Evolutionary conservation across 2,888 invertebrate genomes (phyloP).

Genomic region (Drosophila nigricruria): DNA sequence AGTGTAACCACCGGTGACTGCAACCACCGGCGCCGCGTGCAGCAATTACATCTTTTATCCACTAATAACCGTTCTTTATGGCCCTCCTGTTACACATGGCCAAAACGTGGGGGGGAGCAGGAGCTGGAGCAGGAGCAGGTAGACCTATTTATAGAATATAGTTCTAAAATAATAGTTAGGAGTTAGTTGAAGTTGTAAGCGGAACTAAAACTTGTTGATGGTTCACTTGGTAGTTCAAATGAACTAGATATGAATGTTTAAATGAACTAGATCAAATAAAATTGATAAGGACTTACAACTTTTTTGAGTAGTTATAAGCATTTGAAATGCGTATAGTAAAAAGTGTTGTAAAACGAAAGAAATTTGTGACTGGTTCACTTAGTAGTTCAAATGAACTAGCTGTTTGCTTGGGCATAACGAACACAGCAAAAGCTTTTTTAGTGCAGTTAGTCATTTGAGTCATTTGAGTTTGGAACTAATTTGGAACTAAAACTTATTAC

Average conservation of each 20-base stretch:
- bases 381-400: not conserved
- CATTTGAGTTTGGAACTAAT: too few species aligned
- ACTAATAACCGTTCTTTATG: conserved; percentile 49
- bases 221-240: not conserved
- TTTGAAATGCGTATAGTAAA: not conserved
- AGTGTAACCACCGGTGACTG: conserved; percentile 9
- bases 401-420: not conserved
- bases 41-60: conserved; percentile 56
- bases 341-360: not conserved
- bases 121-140: not conserved
- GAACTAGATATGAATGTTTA: not conserved
- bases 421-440: too few species aligned
- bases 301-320: not conserved
- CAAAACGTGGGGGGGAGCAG: not conserved
- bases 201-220: not conserved
- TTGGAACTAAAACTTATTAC: too few species aligned
- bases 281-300: too few species aligned
- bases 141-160: not conserved
- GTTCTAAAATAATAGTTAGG: not conserved
- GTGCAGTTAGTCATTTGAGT: too few species aligned
- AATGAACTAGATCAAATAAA: not conserved
- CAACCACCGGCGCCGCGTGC: conserved; percentile 21
- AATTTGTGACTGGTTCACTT: not conserved
- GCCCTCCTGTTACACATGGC: conserved; percentile 1
- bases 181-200: not conserved